These are phyloP conservation scores for Calameuta idolon DNA, from an alignment of 2,888 invertebrate species.

Conservation along the genomic window DNA sequence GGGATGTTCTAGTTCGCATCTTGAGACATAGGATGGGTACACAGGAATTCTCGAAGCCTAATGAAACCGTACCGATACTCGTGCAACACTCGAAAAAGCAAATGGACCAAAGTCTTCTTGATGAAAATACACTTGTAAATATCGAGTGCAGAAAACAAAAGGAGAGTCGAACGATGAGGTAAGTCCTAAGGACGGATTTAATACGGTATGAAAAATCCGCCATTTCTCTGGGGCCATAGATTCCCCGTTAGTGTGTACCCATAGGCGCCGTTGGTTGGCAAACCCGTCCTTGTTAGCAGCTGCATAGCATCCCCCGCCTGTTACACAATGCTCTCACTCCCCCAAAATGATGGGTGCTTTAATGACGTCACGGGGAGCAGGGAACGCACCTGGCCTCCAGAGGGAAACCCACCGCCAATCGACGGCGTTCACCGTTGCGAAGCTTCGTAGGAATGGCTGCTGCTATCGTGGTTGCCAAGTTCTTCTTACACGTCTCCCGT, in stretches of 20 bases:
- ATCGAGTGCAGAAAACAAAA: background rate
- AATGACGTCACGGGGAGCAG: slow-evolving; percentile 60
- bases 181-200: background rate
- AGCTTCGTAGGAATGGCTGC: background rate
- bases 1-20: slow-evolving; percentile 15
- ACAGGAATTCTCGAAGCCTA: background rate
- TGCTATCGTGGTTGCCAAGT: background rate
- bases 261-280: slow-evolving; percentile 36
- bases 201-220: slow-evolving; percentile 28
- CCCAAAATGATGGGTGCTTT: slow-evolving; percentile 61
- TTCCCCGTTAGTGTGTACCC: slow-evolving; percentile 20
- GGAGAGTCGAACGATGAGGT: background rate
- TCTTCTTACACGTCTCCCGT: background rate
- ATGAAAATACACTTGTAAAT: background rate
- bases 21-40: background rate
- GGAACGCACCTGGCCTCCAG: slow-evolving; percentile 61
- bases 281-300: slow-evolving; percentile 62
- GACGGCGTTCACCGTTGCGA: slow-evolving; percentile 30
- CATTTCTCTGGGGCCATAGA: slow-evolving; percentile 36
- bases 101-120: background rate
- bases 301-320: slow-evolving; percentile 63
- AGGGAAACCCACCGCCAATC: slow-evolving; percentile 50
- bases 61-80: background rate
- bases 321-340: slow-evolving; percentile 55
- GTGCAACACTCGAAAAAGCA: background rate